These are phyloP conservation scores for Hucho hucho DNA, from an alignment of 2,113 vertebrate species.

Conservation along the genomic window DNA sequence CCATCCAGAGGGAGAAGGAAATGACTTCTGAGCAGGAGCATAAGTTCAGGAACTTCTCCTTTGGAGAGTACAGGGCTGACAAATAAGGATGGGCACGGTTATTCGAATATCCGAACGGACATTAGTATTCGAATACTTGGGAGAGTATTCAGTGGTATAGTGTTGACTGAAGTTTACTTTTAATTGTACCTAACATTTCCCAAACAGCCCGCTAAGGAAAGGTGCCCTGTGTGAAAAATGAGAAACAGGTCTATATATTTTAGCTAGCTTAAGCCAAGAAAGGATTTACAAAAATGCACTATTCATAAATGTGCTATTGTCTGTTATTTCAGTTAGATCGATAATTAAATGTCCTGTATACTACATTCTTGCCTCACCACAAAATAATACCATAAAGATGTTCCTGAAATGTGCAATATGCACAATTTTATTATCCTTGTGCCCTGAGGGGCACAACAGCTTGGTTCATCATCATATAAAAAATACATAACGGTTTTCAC, in stretches of 20 bases:
- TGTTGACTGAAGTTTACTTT: too few relatives aligned
- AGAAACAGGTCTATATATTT: too few relatives aligned
- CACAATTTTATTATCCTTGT: constrained; percentile 12
- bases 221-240: too few relatives aligned
- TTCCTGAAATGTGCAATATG: constrained; percentile 8
- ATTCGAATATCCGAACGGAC: not conserved
- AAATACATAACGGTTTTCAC: not conserved
- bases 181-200: too few relatives aligned
- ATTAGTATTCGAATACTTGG: too few relatives aligned
- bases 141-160: too few relatives aligned
- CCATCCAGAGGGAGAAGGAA: constrained; percentile 61
- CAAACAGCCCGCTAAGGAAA: too few relatives aligned
- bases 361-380: not conserved
- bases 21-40: constrained; percentile 58
- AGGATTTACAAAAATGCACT: not conserved
- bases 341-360: not conserved
- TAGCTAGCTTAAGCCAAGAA: too few relatives aligned
- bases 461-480: not conserved
- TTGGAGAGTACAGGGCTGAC: constrained; percentile 61
- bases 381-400: constrained; percentile 3
- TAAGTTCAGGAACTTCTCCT: constrained; percentile 61
- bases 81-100: constrained; percentile 42
- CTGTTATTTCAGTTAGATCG: not conserved
- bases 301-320: not conserved
- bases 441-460: not conserved